Evolutionary conservation across 2,113 vertebrate species (phyloP), one percentile per base, ranked within the genome.

Genomic region (Melanotaenia duboulayi): DNA sequence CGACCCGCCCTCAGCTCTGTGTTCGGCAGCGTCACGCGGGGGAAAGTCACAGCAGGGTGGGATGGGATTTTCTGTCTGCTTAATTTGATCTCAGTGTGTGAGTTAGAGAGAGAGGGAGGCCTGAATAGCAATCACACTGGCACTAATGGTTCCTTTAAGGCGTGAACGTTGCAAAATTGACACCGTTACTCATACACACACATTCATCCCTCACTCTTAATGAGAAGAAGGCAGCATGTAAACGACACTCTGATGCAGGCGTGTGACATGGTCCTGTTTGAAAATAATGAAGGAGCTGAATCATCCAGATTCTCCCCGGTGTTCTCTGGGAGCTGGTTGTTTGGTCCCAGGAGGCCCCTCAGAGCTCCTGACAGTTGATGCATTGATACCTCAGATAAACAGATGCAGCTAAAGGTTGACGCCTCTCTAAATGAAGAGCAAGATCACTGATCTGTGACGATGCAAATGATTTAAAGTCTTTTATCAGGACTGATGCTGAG

Each of bases 141-240:
- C 35, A 46, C 10, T 73, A 61, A 77, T 65, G 58, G 32, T 14
- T 75, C 57, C 48, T 20, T 23, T 19, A 40, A 62, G 58, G 65
- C 20, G 13, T 55, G 25, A 58, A 35, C 19, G 0, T 23, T 35
- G 54, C 32, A 54, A 5, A 63, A 50, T 50, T 56, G 55, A 81
- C 32, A n/a, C 48, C 4, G 17, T 28, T 35, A 35, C 32, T 35
- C 32, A 35, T 35, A 50, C 61, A 35, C 12, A 4, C 17, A 50
- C 64, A n/a, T 16, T 20, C 71, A 58, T 57, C 17, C 4, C 32
- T 58, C 52, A 76, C 40, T 24, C 63, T 17, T 42, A 28, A 48
- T 28, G n/a, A 55, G 11, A 14, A 35, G 16, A 35, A 20, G 25
- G 55, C 32, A 17, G 25, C 4, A 4, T 11, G 28, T 11, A 57